Conservation (phyloP, 2,113 vertebrate species). For the Sylvietta virens region DNA sequence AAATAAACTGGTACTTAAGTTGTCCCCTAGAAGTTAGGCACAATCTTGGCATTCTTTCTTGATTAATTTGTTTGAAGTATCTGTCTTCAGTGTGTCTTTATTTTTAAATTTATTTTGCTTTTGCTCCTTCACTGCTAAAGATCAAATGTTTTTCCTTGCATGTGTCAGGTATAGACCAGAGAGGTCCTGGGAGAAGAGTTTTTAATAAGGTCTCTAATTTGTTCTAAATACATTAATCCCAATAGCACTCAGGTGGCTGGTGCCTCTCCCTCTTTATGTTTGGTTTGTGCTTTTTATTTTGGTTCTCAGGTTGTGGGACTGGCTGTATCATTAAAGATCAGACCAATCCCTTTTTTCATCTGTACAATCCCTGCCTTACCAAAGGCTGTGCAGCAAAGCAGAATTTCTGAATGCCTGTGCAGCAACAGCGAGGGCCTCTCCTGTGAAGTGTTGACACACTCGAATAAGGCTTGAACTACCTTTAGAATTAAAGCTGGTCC, state of each 20-base stretch:
- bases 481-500: not conserved
- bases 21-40: not conserved
- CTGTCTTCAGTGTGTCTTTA: not conserved
- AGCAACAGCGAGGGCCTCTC: not conserved
- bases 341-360: not conserved
- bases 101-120: not conserved
- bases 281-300: not conserved
- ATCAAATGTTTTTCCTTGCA: not conserved
- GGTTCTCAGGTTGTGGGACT: not conserved
- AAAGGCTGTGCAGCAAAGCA: not conserved
- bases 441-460: not conserved
- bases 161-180: not conserved
- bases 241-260: not conserved
- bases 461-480: not conserved
- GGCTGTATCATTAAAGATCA: not conserved
- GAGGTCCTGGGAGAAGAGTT: not conserved
- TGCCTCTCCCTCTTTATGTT: not conserved
- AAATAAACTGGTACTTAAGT: not conserved
- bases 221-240: not conserved
- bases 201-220: not conserved
- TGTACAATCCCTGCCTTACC: not conserved
- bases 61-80: not conserved
- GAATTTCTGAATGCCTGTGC: not conserved
- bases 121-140: not conserved
- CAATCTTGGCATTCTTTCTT: not conserved